Evolutionary conservation across 2,888 invertebrate genomes (phyloP).

Genomic region (Mimas tiliae): DNA sequence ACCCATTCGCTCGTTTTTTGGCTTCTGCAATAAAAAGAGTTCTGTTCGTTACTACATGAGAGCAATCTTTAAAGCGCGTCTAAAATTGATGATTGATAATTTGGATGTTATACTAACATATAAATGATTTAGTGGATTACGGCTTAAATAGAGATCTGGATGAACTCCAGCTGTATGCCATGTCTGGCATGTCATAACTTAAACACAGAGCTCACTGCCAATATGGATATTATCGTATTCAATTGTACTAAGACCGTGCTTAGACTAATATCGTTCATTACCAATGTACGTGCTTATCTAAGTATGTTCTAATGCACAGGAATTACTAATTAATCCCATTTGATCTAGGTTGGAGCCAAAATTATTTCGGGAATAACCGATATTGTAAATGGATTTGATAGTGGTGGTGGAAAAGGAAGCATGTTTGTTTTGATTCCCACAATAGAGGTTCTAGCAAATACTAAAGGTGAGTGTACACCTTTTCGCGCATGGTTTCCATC

Average conservation of each 20-base stretch:
- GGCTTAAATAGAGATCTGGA: neutral
- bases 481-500: too few species aligned
- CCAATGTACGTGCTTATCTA: slow-evolving; percentile 3
- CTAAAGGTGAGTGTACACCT: too few species aligned
- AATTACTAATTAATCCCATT: slow-evolving; percentile 22
- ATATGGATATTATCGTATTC: slow-evolving; percentile 7
- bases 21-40: too few species aligned
- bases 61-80: too few species aligned
- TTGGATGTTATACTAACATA: too few species aligned
- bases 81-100: too few species aligned
- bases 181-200: neutral
- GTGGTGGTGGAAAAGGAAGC: neutral
- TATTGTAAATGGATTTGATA: neutral
- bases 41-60: too few species aligned
- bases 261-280: slow-evolving; percentile 20
- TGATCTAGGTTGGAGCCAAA: slow-evolving; percentile 16
- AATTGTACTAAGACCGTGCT: slow-evolving; percentile 2
- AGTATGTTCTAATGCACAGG: neutral
- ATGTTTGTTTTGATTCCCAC: neutral
- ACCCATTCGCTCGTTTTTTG: too few species aligned
- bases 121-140: too few species aligned
- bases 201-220: neutral
- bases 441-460: too few species aligned
- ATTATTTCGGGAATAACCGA: neutral
- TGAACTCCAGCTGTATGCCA: neutral